Evolutionary conservation across 1,140 invertebrate genomes (phyloP).

Genomic region (Bombus superbus): DNA sequence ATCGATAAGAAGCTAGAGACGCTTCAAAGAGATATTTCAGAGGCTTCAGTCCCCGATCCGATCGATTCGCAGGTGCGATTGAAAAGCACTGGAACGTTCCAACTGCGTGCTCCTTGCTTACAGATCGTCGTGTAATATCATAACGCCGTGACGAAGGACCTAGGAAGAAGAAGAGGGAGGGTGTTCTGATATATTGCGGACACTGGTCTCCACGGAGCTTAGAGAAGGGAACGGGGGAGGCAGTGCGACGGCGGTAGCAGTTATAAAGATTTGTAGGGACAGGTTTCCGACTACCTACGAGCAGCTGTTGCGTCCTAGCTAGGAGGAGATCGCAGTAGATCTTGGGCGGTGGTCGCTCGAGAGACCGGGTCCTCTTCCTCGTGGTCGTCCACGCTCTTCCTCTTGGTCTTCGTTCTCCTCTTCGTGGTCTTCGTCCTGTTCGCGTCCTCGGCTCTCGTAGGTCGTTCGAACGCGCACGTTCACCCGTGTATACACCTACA

Average conservation of each 20-base stretch:
- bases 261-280: constrained; percentile 74
- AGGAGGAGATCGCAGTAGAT: constrained; percentile 51
- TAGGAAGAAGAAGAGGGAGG: constrained; percentile 14
- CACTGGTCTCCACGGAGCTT: background rate
- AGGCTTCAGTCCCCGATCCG: too few relatives aligned
- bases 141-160: constrained; percentile 26
- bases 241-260: constrained; percentile 44
- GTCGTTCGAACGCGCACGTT: constrained; percentile 38
- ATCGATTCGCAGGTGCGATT: too few relatives aligned
- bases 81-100: too few relatives aligned
- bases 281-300: constrained; percentile 67
- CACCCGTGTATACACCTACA: constrained; percentile 55
- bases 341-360: constrained; percentile 23
- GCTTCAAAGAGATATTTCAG: too few relatives aligned
- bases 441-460: background rate
- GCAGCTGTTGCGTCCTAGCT: constrained; percentile 62
- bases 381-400: constrained; percentile 35
- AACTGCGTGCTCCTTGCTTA: background rate
- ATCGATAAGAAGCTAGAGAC: too few relatives aligned
- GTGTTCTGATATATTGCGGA: constrained; percentile 48
- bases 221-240: background rate
- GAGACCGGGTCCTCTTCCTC: constrained; percentile 24
- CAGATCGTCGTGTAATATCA: constrained; percentile 25
- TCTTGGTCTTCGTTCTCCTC: constrained; percentile 34
- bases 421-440: constrained; percentile 20